A percentile compares a stretch with the other conserved stretches of the same genome.
Evolutionary conservation across 1,140 invertebrate species (phyloP).

Genomic region (Asobara japonica): DNA sequence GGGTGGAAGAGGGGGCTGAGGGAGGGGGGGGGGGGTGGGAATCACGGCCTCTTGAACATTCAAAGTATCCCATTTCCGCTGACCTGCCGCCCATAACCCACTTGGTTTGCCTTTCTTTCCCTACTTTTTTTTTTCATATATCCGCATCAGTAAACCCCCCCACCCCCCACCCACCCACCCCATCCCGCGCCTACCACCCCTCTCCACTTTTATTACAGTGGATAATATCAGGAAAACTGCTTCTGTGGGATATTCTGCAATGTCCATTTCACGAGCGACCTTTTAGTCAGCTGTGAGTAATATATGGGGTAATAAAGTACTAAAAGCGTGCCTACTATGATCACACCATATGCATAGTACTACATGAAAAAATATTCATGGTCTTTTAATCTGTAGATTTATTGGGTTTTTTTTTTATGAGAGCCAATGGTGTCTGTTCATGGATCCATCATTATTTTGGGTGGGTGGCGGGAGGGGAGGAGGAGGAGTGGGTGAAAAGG

Average conservation of each 20-base stretch:
- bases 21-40: background rate
- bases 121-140: background rate
- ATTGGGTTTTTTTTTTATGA: background rate
- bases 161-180: too few species aligned
- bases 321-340: conserved; percentile 34
- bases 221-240: background rate
- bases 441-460: conserved; percentile 1
- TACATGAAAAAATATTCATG: background rate
- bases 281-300: conserved; percentile 28
- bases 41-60: conserved; percentile 11
- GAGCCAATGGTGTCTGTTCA: background rate
- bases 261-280: conserved; percentile 9
- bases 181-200: too few species aligned
- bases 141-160: background rate
- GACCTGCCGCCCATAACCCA: background rate
- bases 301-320: conserved; percentile 38
- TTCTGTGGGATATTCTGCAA: background rate
- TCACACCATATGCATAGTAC: conserved; percentile 16
- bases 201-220: background rate
- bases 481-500: too few species aligned
- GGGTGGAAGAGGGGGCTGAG: background rate
- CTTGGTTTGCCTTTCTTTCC: background rate
- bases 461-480: background rate
- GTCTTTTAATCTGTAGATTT: background rate
- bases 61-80: conserved; percentile 11